Conservation (phyloP, 2,113 vertebrate genomes). For the Istiophorus platypterus region DNA sequence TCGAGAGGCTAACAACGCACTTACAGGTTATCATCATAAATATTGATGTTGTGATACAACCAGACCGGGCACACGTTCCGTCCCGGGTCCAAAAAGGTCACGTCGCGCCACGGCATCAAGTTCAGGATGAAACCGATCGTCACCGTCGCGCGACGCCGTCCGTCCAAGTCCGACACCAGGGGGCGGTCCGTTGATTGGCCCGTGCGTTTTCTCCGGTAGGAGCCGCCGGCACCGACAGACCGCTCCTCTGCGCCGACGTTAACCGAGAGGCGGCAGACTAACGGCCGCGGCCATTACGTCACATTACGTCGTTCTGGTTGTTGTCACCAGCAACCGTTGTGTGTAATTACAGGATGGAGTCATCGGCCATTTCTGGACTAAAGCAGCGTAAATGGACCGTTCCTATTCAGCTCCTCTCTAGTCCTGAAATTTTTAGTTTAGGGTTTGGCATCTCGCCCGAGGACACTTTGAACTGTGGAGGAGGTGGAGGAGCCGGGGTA, state of each 20-base stretch:
- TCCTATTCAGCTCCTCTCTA: too few species aligned
- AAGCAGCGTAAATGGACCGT: too few species aligned
- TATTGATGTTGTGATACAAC: constrained; percentile 73
- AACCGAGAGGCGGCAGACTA: neutral
- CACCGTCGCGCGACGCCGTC: constrained; percentile 4
- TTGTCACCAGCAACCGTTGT: too few species aligned
- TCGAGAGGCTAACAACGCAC: constrained; percentile 59
- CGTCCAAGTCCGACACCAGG: constrained; percentile 30
- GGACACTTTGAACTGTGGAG: too few species aligned
- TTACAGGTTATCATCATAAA: constrained; percentile 73
- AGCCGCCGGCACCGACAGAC: constrained; percentile 41
- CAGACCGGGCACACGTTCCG: constrained; percentile 44
- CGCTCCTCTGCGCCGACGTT: neutral
- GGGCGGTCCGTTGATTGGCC: constrained; percentile 44
- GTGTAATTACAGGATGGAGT: too few species aligned
- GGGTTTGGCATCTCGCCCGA: too few species aligned
- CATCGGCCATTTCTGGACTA: too few species aligned
- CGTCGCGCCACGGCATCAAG: constrained; percentile 57
- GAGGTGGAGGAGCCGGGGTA: too few species aligned
- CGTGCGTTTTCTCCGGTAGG: constrained; percentile 26
- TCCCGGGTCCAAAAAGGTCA: constrained; percentile 71
- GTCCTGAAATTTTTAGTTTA: too few species aligned
- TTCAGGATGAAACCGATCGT: constrained; percentile 60
- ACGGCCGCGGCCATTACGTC: neutral
- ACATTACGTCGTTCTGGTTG: neutral